Conservation (phyloP, 2,797 vertebrate species). For the Notolepis coatsorum region DNA sequence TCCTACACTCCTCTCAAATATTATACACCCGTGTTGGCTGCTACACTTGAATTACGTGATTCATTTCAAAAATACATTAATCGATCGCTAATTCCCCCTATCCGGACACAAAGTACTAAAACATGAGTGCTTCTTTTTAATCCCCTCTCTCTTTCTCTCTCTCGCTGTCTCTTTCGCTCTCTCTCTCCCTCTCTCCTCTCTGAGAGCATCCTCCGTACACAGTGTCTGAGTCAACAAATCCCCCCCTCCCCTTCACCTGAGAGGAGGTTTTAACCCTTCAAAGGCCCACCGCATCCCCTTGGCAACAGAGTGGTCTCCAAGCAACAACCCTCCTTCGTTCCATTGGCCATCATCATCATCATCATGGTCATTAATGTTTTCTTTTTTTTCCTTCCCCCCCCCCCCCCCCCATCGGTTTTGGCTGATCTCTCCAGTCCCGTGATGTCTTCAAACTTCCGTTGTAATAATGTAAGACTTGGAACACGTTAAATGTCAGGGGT, state of each 20-base stretch:
- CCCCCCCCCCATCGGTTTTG: not conserved
- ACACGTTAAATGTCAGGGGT: conserved; percentile 36
- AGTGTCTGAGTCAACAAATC: conserved; percentile 32
- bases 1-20: conserved; percentile 64
- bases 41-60: conserved; percentile 74
- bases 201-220: conserved; percentile 39
- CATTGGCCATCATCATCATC: not conserved
- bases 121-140: conserved; percentile 66
- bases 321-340: conserved; percentile 38
- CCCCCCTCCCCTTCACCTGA: conserved; percentile 49
- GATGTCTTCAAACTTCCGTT: conserved; percentile 32
- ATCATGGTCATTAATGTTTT: not conserved
- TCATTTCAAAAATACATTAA: conserved; percentile 70
- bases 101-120: conserved; percentile 67
- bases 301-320: conserved; percentile 32
- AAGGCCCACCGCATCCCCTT: conserved; percentile 11
- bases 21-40: conserved; percentile 73
- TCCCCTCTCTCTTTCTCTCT: conserved; percentile 23
- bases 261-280: conserved; percentile 45
- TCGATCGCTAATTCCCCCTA: conserved; percentile 56
- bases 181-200: conserved; percentile 36
- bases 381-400: not conserved
- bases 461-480: conserved; percentile 35
- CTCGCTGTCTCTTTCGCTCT: conserved; percentile 27
- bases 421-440: conserved; percentile 14